Conservation (phyloP, 2,888 invertebrate genomes). For the Stegana nigrithorax region DNA sequence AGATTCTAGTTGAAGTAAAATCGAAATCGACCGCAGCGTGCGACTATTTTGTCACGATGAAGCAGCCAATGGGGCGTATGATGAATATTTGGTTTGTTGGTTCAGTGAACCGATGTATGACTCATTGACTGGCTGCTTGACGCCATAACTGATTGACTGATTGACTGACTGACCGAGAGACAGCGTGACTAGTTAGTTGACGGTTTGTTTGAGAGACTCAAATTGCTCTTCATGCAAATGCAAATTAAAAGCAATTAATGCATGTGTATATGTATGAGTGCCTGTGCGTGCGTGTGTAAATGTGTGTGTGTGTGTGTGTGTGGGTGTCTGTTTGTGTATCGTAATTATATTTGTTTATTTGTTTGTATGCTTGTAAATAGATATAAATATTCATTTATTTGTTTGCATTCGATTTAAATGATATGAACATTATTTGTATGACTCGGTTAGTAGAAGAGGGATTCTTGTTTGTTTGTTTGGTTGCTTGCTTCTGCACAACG, state of each 20-base stretch:
- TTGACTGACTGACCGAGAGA: background rate
- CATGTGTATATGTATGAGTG: background rate
- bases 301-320: conserved; percentile 18
- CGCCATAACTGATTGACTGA: background rate
- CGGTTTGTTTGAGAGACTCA: conserved; percentile 26
- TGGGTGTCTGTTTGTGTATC: conserved; percentile 20
- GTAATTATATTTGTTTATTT: conserved; percentile 4
- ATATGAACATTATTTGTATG: conserved; percentile 17
- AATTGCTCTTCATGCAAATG: background rate
- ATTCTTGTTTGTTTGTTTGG: background rate
- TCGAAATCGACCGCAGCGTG: background rate
- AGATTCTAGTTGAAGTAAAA: too few species aligned
- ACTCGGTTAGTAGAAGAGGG: too few species aligned
- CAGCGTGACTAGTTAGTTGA: background rate
- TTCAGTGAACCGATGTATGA: too few species aligned
- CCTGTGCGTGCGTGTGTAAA: conserved; percentile 12
- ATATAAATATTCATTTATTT: conserved; percentile 10
- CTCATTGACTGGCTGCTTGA: background rate
- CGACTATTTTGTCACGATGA: background rate
- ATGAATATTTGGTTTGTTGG: too few species aligned
- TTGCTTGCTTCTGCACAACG: too few species aligned
- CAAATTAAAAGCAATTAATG: conserved; percentile 10
- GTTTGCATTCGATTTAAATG: conserved; percentile 5
- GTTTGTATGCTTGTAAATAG: conserved; percentile 22
- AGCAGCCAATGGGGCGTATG: conserved; percentile 2